These are phyloP conservation scores for Pteruthius melanotis DNA, from an alignment of 2,113 vertebrate species.

Conservation along the genomic window DNA sequence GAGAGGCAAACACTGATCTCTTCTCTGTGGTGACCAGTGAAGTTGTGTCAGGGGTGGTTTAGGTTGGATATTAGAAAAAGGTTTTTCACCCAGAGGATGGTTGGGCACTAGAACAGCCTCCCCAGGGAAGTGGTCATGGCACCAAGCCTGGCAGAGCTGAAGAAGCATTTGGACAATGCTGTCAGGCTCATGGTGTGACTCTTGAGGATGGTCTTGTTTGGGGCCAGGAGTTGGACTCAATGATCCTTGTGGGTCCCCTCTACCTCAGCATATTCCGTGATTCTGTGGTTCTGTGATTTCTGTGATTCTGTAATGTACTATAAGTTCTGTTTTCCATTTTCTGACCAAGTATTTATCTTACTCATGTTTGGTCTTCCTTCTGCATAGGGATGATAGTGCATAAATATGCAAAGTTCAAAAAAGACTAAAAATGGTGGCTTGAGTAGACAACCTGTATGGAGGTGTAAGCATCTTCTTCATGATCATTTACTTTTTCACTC, in stretches of 20 bases:
- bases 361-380: background rate
- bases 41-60: background rate
- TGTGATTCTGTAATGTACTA: background rate
- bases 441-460: background rate
- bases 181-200: background rate
- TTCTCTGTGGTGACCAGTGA: background rate
- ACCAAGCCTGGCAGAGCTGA: background rate
- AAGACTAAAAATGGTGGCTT: background rate
- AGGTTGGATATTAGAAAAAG: background rate
- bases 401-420: background rate
- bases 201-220: background rate
- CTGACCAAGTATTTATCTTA: background rate
- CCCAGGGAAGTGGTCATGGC: background rate
- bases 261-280: background rate
- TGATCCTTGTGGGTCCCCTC: background rate
- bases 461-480: background rate
- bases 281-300: background rate
- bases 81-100: background rate
- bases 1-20: background rate
- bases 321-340: background rate
- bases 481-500: background rate
- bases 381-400: background rate
- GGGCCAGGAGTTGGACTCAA: too few relatives aligned
- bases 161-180: background rate
- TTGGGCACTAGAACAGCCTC: background rate